Base-by-base conservation (phyloP, 1,140 invertebrate species). In the Cyclargus thomasi region DNA sequence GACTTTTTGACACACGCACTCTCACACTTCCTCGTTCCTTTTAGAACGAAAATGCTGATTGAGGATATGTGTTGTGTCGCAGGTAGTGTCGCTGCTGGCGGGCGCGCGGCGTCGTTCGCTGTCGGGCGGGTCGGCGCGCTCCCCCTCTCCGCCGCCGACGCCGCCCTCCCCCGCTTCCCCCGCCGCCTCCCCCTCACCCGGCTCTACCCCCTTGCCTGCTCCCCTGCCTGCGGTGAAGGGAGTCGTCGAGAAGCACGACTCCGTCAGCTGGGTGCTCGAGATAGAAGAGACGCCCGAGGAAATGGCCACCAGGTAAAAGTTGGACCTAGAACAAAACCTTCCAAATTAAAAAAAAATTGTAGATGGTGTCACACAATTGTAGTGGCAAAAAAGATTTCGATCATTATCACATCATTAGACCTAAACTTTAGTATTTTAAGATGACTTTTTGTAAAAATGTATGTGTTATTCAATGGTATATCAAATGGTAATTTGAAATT, bases 241-340 rank as follows among this genome's bases (percentile, higher is more conserved):
- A 16, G 93, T 97, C 55, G 95, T 96, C 2, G 94, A 96, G 78
- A 96, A 96, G 77, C 94, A 93, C 55, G 95, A 96, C 78, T 96
- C 95, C 0, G 95, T 96, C 14, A 96, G 95, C 67, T 97, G 95
- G 93, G 95, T 96, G 2, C 84, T 96, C 11, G 95, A 96, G 76
- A 94, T 96, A 70, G 92, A 91, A 73, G 95, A 96, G 73, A 92
- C 93, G 6, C 92, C 94, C 0, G 94, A 95, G 70, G 92, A 93
- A 67, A 90, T 93, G 14, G 93, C 93, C 5, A 91, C 92, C 0
- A 91, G 90, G 86, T 89, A 73, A n/a, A n/a, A n/a, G n/a, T n/a
- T n/a, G n/a, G n/a, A n/a, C n/a, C n/a, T n/a, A n/a, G n/a, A n/a
- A n/a, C n/a, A n/a, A n/a, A n/a, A n/a, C n/a, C n/a, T n/a, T n/a